These are phyloP conservation scores for Tachina lurida DNA, from an alignment of 2,888 invertebrate species.

Conservation along the genomic window DNA sequence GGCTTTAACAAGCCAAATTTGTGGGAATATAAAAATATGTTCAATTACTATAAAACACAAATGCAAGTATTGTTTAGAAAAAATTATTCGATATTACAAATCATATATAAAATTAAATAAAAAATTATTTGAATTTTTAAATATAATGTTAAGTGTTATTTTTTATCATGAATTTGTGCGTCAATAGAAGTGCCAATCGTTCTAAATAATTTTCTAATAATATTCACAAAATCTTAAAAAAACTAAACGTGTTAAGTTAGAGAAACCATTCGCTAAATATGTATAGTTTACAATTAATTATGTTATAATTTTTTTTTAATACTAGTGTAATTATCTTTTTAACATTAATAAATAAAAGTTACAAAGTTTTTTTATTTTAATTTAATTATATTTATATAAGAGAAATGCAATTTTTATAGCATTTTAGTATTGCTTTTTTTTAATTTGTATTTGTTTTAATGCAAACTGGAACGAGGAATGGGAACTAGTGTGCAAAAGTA, in stretches of 20 bases:
- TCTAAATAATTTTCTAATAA: background rate
- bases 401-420: constrained; percentile 54
- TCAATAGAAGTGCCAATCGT: constrained; percentile 13
- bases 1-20: no score
- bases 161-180: constrained; percentile 10
- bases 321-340: background rate
- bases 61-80: no score
- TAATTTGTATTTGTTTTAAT: constrained; percentile 10
- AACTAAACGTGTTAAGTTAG: constrained; percentile 22
- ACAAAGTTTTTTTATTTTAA: background rate
- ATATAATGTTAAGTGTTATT: background rate
- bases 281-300: constrained; percentile 7
- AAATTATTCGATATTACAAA: no score
- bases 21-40: no score
- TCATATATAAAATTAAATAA: background rate
- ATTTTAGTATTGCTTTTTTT: constrained; percentile 72
- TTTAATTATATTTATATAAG: background rate
- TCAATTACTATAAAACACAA: no score
- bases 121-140: background rate
- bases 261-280: constrained; percentile 54
- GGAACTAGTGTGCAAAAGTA: background rate
- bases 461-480: background rate
- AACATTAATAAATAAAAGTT: constrained; percentile 48
- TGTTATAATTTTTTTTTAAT: constrained; percentile 2
- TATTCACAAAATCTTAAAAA: background rate